phyloP scores from a whole-genome alignment of 2,797 vertebrate genomes.

The Sciaenops ocellatus region DNA sequence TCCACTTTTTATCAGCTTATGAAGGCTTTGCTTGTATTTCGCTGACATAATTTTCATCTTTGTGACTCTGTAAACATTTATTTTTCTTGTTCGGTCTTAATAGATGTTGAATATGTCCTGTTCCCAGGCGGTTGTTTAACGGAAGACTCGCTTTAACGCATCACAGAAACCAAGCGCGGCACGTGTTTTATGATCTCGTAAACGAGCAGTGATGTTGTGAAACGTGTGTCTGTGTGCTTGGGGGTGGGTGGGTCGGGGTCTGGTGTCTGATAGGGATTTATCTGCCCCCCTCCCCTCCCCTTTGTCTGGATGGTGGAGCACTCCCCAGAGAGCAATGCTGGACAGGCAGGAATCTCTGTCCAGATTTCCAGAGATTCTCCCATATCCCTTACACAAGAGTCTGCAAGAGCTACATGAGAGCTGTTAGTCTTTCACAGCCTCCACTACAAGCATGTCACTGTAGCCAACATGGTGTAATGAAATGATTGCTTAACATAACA shows the following conservation, averaged over 20 bases:
- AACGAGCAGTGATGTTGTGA: constrained; percentile 87
- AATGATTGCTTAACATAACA: constrained; percentile 37
- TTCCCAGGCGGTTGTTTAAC: constrained; percentile 83
- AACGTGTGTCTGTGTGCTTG: constrained; percentile 82
- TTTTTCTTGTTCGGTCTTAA: constrained; percentile 56
- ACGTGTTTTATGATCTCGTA: constrained; percentile 88
- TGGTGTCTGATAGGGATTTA: constrained; percentile 86
- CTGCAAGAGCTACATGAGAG: constrained; percentile 48
- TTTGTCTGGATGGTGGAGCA: constrained; percentile 86
- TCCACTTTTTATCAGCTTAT: constrained; percentile 29
- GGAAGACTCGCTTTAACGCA: constrained; percentile 85
- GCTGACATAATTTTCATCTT: constrained; percentile 30
- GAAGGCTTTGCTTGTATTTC: constrained; percentile 16
- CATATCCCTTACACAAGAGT: constrained; percentile 77
- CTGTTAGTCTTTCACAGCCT: constrained; percentile 55
- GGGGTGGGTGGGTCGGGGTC: constrained; percentile 62
- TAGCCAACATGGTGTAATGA: constrained; percentile 41
- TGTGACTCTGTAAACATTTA: constrained; percentile 57
- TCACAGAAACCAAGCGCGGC: constrained; percentile 84
- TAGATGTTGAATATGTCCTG: constrained; percentile 72
- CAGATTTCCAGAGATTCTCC: constrained; percentile 87
- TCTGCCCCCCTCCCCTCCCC: constrained; percentile 69
- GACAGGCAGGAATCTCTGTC: constrained; percentile 84
- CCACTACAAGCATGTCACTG: constrained; percentile 17
- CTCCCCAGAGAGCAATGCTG: constrained; percentile 87